Percentiles rank a stretch among this genome's conserved stretches.
Conservation (phyloP, 1,140 invertebrate species). For the Megalopta genalis region DNA sequence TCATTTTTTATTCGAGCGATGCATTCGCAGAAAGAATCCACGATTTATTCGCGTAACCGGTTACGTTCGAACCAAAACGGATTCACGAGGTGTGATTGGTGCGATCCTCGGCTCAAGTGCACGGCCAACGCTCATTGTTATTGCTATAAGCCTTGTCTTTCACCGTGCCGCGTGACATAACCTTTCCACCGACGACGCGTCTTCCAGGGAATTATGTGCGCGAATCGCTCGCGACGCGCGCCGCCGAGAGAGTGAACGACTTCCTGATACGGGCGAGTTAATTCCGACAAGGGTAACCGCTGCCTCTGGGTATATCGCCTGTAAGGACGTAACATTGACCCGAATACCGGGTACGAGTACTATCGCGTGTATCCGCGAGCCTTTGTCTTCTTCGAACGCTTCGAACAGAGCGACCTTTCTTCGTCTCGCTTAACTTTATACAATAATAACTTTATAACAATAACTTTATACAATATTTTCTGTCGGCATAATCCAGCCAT, state of each 20-base stretch:
- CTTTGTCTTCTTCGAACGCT: slow-evolving; percentile 35
- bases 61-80: background rate
- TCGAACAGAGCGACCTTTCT: background rate
- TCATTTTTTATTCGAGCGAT: no score
- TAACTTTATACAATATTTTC: no score
- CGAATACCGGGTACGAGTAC: slow-evolving; percentile 51
- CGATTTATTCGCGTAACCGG: background rate
- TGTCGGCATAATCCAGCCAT: no score
- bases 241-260: background rate
- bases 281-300: slow-evolving; percentile 71
- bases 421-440: no score
- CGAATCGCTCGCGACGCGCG: background rate
- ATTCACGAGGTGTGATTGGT: background rate
- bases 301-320: slow-evolving; percentile 54
- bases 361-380: slow-evolving; percentile 50
- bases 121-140: background rate
- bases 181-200: background rate
- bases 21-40: background rate
- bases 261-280: slow-evolving; percentile 39
- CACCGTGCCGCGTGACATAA: no score
- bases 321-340: slow-evolving; percentile 75
- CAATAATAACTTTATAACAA: no score
- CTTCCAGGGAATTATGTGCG: background rate
- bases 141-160: background rate
- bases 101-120: background rate